A percentile compares a stretch with the other conserved stretches of the same genome.
Conservation (phyloP, 2,797 vertebrate genomes). For the Denticeps clupeoides region DNA sequence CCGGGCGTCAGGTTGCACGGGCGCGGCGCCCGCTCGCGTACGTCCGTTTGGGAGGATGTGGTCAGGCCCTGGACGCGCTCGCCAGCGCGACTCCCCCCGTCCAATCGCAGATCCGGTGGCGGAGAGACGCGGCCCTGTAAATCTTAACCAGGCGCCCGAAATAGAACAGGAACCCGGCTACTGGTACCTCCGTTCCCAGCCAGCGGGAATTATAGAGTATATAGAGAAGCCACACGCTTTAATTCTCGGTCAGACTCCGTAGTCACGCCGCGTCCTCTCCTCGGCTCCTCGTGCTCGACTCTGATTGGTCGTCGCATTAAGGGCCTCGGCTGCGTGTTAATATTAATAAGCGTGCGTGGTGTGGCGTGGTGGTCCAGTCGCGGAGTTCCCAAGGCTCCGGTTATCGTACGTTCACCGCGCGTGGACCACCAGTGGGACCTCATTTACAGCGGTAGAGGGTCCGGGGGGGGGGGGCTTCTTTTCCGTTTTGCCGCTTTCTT, state of each 20-base stretch:
- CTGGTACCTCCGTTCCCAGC: conserved; percentile 13
- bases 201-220: conserved; percentile 41
- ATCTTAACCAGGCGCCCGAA: conserved; percentile 45
- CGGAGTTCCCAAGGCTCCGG: too few relatives aligned
- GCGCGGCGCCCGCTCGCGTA: conserved; percentile 45
- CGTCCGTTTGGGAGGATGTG: conserved; percentile 45
- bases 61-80: conserved; percentile 24
- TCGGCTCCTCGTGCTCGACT: too few relatives aligned
- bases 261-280: too few relatives aligned
- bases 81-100: conserved; percentile 12
- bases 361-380: too few relatives aligned
- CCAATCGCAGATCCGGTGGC: conserved; percentile 5
- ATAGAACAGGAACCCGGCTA: conserved; percentile 42
- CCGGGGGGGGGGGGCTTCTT: too few relatives aligned
- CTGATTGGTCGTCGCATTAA: too few relatives aligned
- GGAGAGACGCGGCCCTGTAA: conserved; percentile 40
- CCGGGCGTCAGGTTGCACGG: conserved; percentile 51
- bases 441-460: too few relatives aligned
- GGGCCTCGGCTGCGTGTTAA: too few relatives aligned
- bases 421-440: too few relatives aligned
- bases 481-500: conserved; percentile 1
- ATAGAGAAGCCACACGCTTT: conserved; percentile 40
- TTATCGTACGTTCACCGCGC: too few relatives aligned
- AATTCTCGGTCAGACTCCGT: too few relatives aligned
- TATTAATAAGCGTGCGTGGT: too few relatives aligned